Base-by-base conservation (phyloP, 2,113 vertebrate genomes). In the Leptodactylus fuscus region DNA sequence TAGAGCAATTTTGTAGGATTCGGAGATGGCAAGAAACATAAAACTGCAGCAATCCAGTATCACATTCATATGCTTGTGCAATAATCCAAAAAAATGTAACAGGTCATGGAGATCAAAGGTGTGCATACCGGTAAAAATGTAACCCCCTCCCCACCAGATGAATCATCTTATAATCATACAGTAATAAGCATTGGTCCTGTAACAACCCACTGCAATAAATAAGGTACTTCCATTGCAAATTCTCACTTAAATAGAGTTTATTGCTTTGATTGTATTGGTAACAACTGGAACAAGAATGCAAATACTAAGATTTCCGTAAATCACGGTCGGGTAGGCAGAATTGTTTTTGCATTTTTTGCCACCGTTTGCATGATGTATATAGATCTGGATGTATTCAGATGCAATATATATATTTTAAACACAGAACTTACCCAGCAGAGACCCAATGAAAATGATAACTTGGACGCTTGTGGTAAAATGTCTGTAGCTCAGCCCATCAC, bases 391-490 rank as follows among this genome's bases (percentile, higher is more conserved):
- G 24, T 12, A 58, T 24, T 12, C 8, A 41, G 10, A 12, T 4
- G 41, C 12, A 74, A 74, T 41, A 12, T n/a, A 24, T 41, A 38
- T 15, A 74, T 77, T 22, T 49, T 4, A 7, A n/a, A 36, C 16
- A 10, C 3, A 55, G 13, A 38, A 85, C 83, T 85, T 69, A 85
- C 83, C 83, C 76, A 85, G 48, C n/a, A 85, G 48, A 10, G 83
- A 85, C n/a, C 83, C 83, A 24, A 85, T 70, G 34, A 85, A 85
- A 58, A 85, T 85, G 27, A 85, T 44, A 44, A 85, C 65, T 51
- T 85, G 83, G 36, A 71, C 20, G 83, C 62, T 71, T 67, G 65
- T 85, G 76, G 83, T 85, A 51, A 85, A 85, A 55, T 85, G 83
- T 71, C 76, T 70, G 76, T 85, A 85, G 83, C 62, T 80, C 16